phyloP scores from a whole-genome alignment of 2,113 vertebrate genomes.

The human region DNA sequence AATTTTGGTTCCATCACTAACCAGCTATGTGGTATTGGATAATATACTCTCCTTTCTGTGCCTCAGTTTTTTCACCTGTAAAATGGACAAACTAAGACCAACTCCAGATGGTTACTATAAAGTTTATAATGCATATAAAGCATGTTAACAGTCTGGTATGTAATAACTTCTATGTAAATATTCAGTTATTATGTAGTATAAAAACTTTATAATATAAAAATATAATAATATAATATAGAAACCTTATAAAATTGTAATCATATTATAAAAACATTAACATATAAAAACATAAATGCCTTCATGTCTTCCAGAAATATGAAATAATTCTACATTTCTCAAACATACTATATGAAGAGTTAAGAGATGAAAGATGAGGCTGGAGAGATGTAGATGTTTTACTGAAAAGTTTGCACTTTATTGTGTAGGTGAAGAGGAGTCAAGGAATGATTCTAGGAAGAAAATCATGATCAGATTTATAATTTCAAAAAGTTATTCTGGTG shows the following conservation, averaged over 20 bases:
- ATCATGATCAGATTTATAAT: not conserved
- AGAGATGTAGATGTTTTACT: not conserved
- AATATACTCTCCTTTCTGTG: not conserved
- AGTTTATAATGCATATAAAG: not conserved
- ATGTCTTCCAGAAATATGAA: not conserved
- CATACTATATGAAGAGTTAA: not conserved
- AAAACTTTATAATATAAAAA: not conserved
- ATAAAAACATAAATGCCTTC: not conserved
- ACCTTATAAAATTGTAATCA: not conserved
- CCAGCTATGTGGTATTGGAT: not conserved
- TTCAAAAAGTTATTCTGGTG: not conserved
- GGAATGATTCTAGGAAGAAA: not conserved
- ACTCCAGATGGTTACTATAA: not conserved
- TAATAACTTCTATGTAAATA: not conserved
- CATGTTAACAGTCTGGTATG: not conserved
- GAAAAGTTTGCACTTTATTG: not conserved
- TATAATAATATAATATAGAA: not conserved
- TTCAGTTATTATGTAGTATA: not conserved
- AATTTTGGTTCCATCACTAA: not conserved
- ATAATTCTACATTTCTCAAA: not conserved
- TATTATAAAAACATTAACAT: not conserved
- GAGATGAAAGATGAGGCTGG: not conserved
- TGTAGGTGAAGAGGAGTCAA: not conserved
- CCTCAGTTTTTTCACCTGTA: not conserved
- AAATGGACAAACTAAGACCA: not conserved